phyloP scores from a whole-genome alignment of 2,797 vertebrate species.

The Halcyon chelicuti region DNA sequence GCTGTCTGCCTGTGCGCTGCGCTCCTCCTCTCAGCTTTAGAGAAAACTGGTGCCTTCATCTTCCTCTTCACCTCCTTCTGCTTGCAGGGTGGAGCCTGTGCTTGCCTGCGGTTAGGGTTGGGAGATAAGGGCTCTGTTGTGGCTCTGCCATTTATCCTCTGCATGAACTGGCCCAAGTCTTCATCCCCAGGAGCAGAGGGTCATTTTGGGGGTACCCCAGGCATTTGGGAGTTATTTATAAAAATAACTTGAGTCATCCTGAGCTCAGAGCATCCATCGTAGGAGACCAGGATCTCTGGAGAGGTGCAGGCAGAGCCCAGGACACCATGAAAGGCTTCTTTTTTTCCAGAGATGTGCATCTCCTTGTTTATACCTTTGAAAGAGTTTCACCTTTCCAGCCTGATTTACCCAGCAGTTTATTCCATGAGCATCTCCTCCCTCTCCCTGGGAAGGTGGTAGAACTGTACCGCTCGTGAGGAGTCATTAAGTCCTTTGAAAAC shows the following conservation, averaged over 20 bases:
- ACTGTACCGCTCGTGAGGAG: background rate
- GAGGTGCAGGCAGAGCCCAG: background rate
- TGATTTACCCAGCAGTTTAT: background rate
- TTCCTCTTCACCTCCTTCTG: background rate
- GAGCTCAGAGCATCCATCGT: background rate
- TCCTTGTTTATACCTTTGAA: rapidly evolving
- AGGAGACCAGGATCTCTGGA: background rate
- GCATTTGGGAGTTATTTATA: background rate
- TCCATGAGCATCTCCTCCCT: background rate
- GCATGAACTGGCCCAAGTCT: background rate
- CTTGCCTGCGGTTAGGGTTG: background rate
- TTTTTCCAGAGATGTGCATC: background rate
- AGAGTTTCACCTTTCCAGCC: background rate
- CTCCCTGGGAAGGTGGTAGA: background rate
- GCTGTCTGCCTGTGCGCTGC: rapidly evolving
- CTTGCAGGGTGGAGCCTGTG: background rate
- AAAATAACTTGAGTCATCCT: background rate
- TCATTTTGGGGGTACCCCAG: background rate
- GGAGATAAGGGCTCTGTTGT: background rate
- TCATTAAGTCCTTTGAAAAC: background rate
- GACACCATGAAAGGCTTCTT: background rate
- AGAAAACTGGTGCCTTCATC: background rate
- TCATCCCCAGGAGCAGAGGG: background rate
- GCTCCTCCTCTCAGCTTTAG: background rate
- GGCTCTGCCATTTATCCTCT: background rate